Evolutionary conservation across 2,888 invertebrate genomes (phyloP).

Genomic region (Liopterus haemorrhoidalis): DNA sequence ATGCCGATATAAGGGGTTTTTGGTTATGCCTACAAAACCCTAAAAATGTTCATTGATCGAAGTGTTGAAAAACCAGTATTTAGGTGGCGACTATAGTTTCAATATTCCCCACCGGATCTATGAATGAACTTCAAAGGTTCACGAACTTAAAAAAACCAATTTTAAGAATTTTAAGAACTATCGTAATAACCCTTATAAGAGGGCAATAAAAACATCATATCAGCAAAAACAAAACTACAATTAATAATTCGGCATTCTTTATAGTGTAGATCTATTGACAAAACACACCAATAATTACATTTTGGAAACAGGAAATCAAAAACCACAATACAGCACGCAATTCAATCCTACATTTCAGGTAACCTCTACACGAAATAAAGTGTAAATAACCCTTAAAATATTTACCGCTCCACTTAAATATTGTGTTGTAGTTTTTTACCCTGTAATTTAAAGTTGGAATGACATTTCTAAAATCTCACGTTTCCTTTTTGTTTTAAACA

Average conservation of each 20-base stretch:
- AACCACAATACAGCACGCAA: slow-evolving; percentile 22
- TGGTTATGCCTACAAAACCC: no score
- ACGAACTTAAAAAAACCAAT: slow-evolving; percentile 8
- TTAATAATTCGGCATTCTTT: background rate
- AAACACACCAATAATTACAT: slow-evolving; percentile 21
- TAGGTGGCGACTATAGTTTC: no score
- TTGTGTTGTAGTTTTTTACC: slow-evolving; percentile 6
- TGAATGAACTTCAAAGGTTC: no score
- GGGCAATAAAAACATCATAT: slow-evolving; percentile 8
- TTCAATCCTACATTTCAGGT: background rate
- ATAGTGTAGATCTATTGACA: slow-evolving; percentile 15
- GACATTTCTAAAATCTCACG: slow-evolving; percentile 19
- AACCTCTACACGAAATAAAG: background rate
- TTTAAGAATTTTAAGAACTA: no score
- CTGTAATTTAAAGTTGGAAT: slow-evolving; percentile 18
- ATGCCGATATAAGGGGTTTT: no score
- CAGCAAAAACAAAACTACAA: background rate
- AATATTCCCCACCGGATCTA: no score
- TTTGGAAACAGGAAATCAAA: slow-evolving; percentile 19
- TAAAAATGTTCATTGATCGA: no score
- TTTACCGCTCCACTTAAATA: slow-evolving; percentile 6
- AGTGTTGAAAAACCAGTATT: no score
- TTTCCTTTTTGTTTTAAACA: slow-evolving; percentile 23
- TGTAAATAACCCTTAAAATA: background rate
- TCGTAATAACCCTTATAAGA: no score